Evolutionary conservation across 2,113 vertebrate genomes (phyloP).

Genomic region (Terrapene triunguis): DNA sequence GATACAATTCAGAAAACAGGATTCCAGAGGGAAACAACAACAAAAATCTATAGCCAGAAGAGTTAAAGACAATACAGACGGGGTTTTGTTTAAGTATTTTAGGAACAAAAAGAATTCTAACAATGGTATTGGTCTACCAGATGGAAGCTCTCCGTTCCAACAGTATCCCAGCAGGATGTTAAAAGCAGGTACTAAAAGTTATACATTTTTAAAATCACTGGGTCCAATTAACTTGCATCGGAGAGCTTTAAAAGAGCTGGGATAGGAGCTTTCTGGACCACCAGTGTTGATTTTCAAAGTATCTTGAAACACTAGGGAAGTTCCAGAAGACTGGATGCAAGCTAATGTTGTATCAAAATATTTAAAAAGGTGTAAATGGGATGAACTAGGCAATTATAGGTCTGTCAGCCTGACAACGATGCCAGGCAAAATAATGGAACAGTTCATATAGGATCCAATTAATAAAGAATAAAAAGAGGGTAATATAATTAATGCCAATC

Average conservation of each 20-base stretch:
- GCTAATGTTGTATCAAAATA: neutral
- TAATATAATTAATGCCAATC: neutral
- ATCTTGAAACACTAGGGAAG: neutral
- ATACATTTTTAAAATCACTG: neutral
- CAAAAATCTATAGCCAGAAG: too few relatives aligned
- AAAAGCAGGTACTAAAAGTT: neutral
- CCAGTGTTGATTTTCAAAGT: neutral
- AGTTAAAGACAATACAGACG: too few relatives aligned
- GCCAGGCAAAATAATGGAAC: neutral
- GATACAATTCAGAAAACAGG: too few relatives aligned
- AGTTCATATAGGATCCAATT: neutral
- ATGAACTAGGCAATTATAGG: neutral
- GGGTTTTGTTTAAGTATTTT: too few relatives aligned
- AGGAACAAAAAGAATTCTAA: too few relatives aligned
- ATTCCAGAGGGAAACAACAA: too few relatives aligned
- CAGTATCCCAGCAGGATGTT: neutral
- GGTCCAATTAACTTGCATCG: neutral
- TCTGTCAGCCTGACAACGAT: neutral
- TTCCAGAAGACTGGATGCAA: neutral
- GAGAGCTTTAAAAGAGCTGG: neutral
- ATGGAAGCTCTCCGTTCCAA: neutral
- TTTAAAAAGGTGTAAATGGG: neutral
- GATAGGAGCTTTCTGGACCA: neutral
- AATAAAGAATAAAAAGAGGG: neutral
- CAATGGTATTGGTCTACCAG: neutral